A percentile compares a stretch with the other conserved stretches of the same genome.
These are phyloP conservation scores for Dysidea cf. avara DNA, from an alignment of 37 sponge, comb jelly and placozoan species.

Conservation along the genomic window DNA sequence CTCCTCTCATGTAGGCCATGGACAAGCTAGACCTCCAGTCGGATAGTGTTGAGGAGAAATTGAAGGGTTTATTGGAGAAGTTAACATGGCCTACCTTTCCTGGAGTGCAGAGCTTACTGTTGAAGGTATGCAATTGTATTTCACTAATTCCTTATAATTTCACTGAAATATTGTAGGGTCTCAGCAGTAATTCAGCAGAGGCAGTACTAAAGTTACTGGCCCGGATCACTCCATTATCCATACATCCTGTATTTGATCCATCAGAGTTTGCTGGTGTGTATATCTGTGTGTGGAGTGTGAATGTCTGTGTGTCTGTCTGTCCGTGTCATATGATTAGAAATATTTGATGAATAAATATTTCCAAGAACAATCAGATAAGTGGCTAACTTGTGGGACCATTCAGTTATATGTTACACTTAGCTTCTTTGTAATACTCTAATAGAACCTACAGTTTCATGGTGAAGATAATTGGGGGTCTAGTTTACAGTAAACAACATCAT, in stretches of 20 bases:
- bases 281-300: background rate
- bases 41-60: constrained; percentile 37
- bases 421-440: too few relatives aligned
- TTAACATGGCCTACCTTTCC: constrained; percentile 75
- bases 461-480: too few relatives aligned
- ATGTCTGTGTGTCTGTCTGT: background rate
- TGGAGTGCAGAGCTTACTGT: constrained; percentile 74
- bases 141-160: background rate
- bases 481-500: background rate
- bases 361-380: too few relatives aligned
- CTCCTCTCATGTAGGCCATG: constrained; percentile 43
- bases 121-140: constrained; percentile 67
- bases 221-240: constrained; percentile 41
- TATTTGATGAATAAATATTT: too few relatives aligned
- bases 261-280: constrained; percentile 5
- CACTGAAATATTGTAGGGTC: constrained; percentile 20
- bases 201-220: constrained; percentile 21
- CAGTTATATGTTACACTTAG: background rate
- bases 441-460: too few relatives aligned
- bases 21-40: constrained; percentile 43
- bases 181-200: constrained; percentile 10
- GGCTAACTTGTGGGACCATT: too few relatives aligned
- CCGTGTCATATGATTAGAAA: background rate
- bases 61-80: constrained; percentile 56
- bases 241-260: constrained; percentile 25